A percentile compares a stretch with the other conserved stretches of the same genome.
phyloP scores from a whole-genome alignment of 2,888 invertebrate genomes.

The Pemphredon lugubris region DNA sequence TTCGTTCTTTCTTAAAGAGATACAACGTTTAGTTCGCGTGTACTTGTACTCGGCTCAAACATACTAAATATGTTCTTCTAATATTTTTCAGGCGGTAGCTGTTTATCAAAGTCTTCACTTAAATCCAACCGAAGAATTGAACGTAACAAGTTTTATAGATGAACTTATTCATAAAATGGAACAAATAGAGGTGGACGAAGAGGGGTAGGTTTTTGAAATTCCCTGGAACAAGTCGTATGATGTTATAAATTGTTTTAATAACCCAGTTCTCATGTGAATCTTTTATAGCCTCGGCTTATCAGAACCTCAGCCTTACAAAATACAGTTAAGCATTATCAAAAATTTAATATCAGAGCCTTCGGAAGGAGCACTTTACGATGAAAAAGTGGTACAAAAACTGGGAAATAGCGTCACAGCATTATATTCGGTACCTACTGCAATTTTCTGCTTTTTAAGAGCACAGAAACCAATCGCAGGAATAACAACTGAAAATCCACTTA shows the following conservation, averaged over 20 bases:
- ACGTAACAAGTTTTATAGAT: constrained; percentile 82
- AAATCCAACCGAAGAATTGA: constrained; percentile 81
- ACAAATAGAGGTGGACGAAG: constrained; percentile 81
- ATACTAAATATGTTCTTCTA: too few species aligned
- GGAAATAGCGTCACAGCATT: constrained; percentile 85
- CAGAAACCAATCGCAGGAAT: constrained; percentile 81
- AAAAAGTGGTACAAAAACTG: constrained; percentile 82
- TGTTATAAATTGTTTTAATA: background rate
- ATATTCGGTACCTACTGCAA: constrained; percentile 88
- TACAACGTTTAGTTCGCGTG: background rate
- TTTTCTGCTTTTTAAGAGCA: constrained; percentile 86
- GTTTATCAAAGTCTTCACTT: constrained; percentile 82
- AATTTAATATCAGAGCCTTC: constrained; percentile 81
- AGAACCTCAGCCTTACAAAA: constrained; percentile 82
- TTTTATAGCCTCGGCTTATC: constrained; percentile 74
- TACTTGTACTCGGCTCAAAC: too few species aligned
- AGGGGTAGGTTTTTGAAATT: constrained; percentile 73
- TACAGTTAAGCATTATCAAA: constrained; percentile 83
- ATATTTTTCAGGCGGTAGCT: constrained; percentile 83
- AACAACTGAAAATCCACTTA: constrained; percentile 83
- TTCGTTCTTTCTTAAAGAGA: background rate
- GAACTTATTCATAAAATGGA: constrained; percentile 83
- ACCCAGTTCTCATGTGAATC: background rate
- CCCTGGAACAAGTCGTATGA: background rate
- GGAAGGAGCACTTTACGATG: constrained; percentile 80